phyloP scores from a whole-genome alignment of 2,797 vertebrate species.

The Gambusia yucatana region DNA sequence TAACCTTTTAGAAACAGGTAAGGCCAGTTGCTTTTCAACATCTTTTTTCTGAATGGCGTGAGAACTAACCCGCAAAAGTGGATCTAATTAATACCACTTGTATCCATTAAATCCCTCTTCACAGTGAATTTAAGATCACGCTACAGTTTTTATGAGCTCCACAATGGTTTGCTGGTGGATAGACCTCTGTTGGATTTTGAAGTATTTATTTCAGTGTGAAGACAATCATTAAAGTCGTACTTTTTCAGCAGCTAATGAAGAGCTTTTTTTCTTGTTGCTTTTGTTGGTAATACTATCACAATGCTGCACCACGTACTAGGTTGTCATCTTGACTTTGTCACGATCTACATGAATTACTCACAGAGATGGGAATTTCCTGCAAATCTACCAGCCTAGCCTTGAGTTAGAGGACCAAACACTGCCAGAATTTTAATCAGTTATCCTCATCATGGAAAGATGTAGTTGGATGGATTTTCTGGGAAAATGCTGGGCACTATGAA shows the following conservation, averaged over 20 bases:
- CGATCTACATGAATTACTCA: background rate
- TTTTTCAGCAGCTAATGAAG: background rate
- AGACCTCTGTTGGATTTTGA: background rate
- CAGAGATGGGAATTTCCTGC: background rate
- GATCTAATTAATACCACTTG: background rate
- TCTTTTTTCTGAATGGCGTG: background rate
- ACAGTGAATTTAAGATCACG: background rate
- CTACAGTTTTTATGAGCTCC: background rate
- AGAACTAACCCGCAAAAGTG: background rate
- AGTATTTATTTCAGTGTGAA: background rate
- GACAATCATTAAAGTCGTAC: background rate
- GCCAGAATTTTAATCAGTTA: background rate
- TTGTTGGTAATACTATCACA: background rate
- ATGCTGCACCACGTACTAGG: background rate
- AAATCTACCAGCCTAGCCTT: background rate
- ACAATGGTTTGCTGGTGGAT: background rate
- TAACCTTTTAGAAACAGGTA: conserved; percentile 90
- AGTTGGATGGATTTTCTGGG: background rate
- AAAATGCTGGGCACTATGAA: background rate
- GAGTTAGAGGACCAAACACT: background rate
- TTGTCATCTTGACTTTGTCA: background rate
- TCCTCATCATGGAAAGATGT: background rate
- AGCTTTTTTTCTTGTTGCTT: background rate
- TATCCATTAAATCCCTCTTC: background rate
- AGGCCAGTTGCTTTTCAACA: conserved; percentile 42